A percentile compares a stretch with the other conserved stretches of the same genome.
These are phyloP conservation scores for Zaprionus lachaisei DNA, from an alignment of 1,140 invertebrate genomes.

Conservation along the genomic window DNA sequence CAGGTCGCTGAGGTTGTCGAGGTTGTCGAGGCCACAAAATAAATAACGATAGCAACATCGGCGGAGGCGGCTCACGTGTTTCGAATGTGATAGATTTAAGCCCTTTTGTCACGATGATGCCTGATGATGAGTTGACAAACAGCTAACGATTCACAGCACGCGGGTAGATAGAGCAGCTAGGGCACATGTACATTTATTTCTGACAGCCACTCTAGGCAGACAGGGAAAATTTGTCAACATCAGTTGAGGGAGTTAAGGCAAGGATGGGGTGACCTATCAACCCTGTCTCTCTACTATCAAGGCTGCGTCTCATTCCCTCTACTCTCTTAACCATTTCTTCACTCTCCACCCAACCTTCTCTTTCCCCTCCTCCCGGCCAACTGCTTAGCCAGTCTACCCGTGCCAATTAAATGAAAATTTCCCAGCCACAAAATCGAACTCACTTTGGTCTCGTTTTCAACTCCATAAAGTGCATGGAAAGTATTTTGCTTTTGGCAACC, in stretches of 20 bases:
- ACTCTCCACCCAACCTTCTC: background rate
- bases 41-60: slow-evolving; percentile 56
- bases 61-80: slow-evolving; percentile 63
- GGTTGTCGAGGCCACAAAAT: slow-evolving; percentile 62
- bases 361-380: background rate
- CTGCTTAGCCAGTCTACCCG: no score
- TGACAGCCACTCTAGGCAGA: background rate
- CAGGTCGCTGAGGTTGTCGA: background rate
- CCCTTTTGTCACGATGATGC: slow-evolving; percentile 77
- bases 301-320: background rate
- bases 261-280: slow-evolving; percentile 5
- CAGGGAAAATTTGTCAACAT: slow-evolving; percentile 71
- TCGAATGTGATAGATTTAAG: slow-evolving; percentile 81
- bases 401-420: background rate
- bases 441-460: background rate
- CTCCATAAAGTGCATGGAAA: background rate
- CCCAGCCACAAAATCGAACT: background rate
- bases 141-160: slow-evolving; percentile 50
- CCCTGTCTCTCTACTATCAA: background rate
- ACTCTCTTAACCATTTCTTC: background rate
- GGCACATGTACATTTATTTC: background rate
- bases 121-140: slow-evolving; percentile 80
- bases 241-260: slow-evolving; percentile 45
- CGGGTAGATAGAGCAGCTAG: background rate
- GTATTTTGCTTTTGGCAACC: background rate